Evolutionary conservation across 1,140 invertebrate species (phyloP), one percentile per base, ranked within the genome.

Genomic region (Drosophila oshimai): DNA sequence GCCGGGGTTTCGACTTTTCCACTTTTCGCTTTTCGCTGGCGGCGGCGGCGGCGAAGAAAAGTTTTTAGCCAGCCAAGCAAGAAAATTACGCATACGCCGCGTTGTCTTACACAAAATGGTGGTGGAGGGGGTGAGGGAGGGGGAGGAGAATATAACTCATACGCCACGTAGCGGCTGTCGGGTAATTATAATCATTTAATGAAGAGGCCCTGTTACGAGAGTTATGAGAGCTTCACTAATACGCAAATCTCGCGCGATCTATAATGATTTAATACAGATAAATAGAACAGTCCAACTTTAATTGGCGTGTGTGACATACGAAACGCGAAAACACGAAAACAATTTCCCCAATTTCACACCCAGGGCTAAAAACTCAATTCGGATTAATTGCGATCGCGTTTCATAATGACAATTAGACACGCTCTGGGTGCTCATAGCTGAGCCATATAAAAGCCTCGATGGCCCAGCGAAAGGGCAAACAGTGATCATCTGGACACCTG

Each of bases 81-180:
- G 57, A 36, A 79, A 80, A 76, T 80, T 86, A 74, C 80, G 72
- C 80, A 86, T 80, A 76, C 80, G 80, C 72, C 75, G 80, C 71
- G 58, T 81, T 87, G 72, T 86, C 57, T 86, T 78, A 78, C 79
- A 61, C 6, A 6, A 24, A 17, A 10, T 55, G 1, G n/a, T n/a
- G n/a, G n/a, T n/a, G n/a, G n/a, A n/a, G n/a, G n/a, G n/a, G n/a
- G n/a, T n/a, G n/a, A n/a, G n/a, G n/a, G n/a, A 1, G 17, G 53
- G 1, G 18, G 7, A 28, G 4, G 7, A 6, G 29, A 65, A 71
- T 78, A 84, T 84, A 74, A 74, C 79, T 74, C 79, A 83, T 83
- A 83, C 70, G 79, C 69, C 69, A 60, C 33, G 50, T 65, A 46
- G 45, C 65, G 53, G 62, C 47, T 42, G 57, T 50, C n/a, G 68